Evolutionary conservation across 2,797 vertebrate species (phyloP).

Genomic region (Falco rusticolus): DNA sequence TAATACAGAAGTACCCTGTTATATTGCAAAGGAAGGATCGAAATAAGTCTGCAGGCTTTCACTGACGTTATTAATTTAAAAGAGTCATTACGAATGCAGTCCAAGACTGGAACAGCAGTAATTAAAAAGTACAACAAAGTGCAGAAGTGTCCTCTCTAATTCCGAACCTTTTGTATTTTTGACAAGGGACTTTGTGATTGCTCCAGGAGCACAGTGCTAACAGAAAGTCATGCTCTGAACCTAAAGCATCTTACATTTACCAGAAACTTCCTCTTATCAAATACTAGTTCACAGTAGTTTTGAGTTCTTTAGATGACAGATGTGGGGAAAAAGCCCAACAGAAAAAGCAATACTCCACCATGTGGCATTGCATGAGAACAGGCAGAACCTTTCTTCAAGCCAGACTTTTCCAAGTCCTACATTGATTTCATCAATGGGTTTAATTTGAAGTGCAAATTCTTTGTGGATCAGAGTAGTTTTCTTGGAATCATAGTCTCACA

Average conservation of each 20-base stretch:
- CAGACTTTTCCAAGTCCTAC: not conserved
- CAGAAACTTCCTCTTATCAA: conserved; percentile 6
- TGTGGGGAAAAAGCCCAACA: not conserved
- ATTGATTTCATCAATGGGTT: not conserved
- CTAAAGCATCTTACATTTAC: not conserved
- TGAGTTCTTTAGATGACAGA: not conserved
- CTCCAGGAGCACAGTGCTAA: not conserved
- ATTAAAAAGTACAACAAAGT: not conserved
- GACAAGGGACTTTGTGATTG: not conserved
- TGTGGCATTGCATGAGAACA: conserved; percentile 68
- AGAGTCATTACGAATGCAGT: not conserved
- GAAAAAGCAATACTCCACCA: conserved; percentile 78
- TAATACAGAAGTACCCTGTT: not conserved
- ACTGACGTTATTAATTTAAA: not conserved
- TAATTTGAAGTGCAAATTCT: not conserved
- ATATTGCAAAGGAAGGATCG: not conserved
- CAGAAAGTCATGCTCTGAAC: not conserved
- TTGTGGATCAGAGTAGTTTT: not conserved
- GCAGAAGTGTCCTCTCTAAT: not conserved
- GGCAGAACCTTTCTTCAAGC: not conserved
- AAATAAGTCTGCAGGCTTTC: not conserved
- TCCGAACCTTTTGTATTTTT: not conserved
- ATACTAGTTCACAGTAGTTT: not conserved
- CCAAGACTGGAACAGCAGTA: not conserved
- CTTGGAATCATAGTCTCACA: not conserved